Percentiles rank a stretch among this genome's conserved stretches.
Conservation (phyloP, 2,113 vertebrate species). For the Labrus mixtus region DNA sequence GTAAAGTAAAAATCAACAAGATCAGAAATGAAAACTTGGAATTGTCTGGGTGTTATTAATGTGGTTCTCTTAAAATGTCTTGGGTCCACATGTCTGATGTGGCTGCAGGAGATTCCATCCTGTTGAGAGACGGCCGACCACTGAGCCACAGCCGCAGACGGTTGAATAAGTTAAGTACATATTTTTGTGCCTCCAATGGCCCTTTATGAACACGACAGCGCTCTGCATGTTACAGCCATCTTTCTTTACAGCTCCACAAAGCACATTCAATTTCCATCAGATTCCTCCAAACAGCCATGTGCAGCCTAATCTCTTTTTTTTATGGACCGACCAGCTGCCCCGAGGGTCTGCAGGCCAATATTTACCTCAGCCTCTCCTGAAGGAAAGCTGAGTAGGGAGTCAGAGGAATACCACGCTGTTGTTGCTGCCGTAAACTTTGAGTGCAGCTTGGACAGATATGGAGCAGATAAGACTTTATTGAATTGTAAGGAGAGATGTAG, state of each 20-base stretch:
- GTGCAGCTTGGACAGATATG: background rate
- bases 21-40: no score
- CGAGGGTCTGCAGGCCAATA: slow-evolving; percentile 31
- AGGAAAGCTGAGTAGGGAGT: background rate
- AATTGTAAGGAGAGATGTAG: background rate
- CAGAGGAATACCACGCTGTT: no score
- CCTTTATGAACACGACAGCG: no score
- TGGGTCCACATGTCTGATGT: no score
- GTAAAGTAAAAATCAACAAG: no score
- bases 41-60: no score
- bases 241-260: background rate
- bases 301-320: slow-evolving; percentile 21
- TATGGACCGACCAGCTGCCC: slow-evolving; percentile 24
- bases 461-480: slow-evolving; percentile 10
- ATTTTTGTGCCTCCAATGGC: no score
- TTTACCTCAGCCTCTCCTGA: slow-evolving; percentile 13
- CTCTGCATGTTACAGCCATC: background rate
- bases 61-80: no score
- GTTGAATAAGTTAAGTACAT: no score
- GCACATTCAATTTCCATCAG: background rate
- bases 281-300: slow-evolving; percentile 11
- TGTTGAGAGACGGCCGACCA: no score
- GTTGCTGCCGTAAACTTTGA: background rate
- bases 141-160: no score
- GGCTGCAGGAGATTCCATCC: no score